Conservation (phyloP, 2,797 vertebrate species). For the Strix occidentalis region DNA sequence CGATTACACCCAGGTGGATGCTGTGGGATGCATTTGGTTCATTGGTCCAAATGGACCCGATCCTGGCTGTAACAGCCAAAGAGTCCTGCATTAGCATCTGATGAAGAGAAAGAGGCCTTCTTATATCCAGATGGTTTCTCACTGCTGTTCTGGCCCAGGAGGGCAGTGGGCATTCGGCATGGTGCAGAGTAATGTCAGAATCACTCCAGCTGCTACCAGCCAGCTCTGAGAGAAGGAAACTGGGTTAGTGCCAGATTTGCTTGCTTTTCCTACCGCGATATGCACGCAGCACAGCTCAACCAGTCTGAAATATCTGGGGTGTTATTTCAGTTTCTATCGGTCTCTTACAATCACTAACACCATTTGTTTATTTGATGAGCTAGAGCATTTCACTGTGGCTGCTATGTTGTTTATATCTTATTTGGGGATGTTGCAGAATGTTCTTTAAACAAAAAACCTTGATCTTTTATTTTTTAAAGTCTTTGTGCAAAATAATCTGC, state of each 20-base stretch:
- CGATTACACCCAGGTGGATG: neutral
- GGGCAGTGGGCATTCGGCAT: accelerated
- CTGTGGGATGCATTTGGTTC: neutral
- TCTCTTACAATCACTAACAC: neutral
- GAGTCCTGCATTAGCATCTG: neutral
- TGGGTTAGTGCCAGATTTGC: neutral
- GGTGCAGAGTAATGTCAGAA: neutral
- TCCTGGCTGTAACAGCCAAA: neutral
- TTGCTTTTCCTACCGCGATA: neutral
- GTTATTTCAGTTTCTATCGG: neutral
- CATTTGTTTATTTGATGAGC: constrained; percentile 10
- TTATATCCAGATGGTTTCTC: neutral
- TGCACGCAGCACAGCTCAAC: neutral
- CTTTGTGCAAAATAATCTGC: neutral
- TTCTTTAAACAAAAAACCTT: neutral
- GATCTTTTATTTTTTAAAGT: neutral
- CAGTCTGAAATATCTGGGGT: neutral
- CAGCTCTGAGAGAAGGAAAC: neutral
- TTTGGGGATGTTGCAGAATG: neutral
- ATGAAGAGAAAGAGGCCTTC: neutral
- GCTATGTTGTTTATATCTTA: neutral
- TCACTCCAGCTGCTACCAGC: neutral
- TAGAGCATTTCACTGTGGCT: neutral
- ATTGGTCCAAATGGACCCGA: neutral
- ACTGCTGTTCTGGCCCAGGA: neutral